Percentiles rank a stretch among this genome's conserved stretches.
Conservation (phyloP, 2,113 vertebrate genomes). For the Melanotaenia duboulayi region DNA sequence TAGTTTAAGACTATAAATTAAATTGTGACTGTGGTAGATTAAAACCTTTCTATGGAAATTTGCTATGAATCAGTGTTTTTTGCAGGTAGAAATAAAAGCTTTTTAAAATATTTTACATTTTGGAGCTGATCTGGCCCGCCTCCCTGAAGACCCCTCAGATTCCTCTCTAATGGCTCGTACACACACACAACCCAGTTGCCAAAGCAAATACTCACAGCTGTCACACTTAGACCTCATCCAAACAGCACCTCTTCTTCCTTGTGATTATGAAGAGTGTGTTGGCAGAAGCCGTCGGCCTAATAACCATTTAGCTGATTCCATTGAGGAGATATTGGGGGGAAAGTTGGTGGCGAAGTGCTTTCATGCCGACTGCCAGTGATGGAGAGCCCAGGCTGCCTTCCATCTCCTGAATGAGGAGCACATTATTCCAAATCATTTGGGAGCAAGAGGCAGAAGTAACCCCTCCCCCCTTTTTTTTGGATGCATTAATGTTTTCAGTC, state of each 20-base stretch:
- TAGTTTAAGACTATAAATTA: no score
- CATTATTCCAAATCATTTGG: slow-evolving; percentile 82
- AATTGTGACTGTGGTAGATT: no score
- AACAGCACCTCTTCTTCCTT: slow-evolving; percentile 76
- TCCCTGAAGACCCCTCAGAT: slow-evolving; percentile 50
- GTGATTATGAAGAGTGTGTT: slow-evolving; percentile 76
- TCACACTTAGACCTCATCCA: slow-evolving; percentile 72
- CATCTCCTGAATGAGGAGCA: slow-evolving; percentile 80
- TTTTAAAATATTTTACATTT: slow-evolving; percentile 31
- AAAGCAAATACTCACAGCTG: slow-evolving; percentile 76
- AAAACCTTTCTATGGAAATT: no score
- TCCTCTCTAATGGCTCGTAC: slow-evolving; percentile 58
- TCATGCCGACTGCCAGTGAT: slow-evolving; percentile 78
- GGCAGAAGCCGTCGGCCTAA: slow-evolving; percentile 77
- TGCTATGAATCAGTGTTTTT: no score
- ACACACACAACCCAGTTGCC: slow-evolving; percentile 49
- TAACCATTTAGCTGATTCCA: slow-evolving; percentile 83
- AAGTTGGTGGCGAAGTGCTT: slow-evolving; percentile 82
- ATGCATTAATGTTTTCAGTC: slow-evolving; percentile 80
- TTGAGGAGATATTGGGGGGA: slow-evolving; percentile 80
- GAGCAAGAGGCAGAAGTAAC: slow-evolving; percentile 69
- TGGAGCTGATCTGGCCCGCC: slow-evolving; percentile 15
- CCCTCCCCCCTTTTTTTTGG: slow-evolving; percentile 79
- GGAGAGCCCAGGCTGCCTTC: slow-evolving; percentile 74
- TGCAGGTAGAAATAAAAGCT: no score